Conservation (phyloP, 2,888 invertebrate genomes). For the Temnothorax ravouxi region DNA sequence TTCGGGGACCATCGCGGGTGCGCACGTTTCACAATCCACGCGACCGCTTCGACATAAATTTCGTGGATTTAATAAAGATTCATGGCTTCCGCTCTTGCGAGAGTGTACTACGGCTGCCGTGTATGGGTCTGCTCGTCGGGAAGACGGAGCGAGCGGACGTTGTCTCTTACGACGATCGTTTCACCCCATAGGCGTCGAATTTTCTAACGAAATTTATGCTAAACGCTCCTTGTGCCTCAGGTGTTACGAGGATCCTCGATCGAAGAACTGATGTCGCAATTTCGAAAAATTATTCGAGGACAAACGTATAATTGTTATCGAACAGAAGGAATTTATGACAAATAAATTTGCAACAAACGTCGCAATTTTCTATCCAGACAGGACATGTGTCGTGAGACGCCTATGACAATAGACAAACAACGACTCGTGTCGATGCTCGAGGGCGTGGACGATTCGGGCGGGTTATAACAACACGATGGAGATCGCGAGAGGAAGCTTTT, state of each 20-base stretch:
- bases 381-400: slow-evolving; percentile 48
- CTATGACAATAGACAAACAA: slow-evolving; percentile 56
- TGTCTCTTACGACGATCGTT: slow-evolving; percentile 42
- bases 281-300: background rate
- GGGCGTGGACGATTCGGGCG: slow-evolving; percentile 19
- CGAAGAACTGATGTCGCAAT: background rate
- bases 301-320: background rate
- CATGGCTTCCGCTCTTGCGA: slow-evolving; percentile 76
- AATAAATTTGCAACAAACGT: background rate
- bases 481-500: slow-evolving; percentile 65
- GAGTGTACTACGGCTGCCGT: slow-evolving; percentile 25
- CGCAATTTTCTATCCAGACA: background rate
- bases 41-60: slow-evolving; percentile 77
- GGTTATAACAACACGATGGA: background rate
- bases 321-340: background rate
- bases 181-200: slow-evolving; percentile 47
- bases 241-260: background rate
- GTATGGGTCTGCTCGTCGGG: slow-evolving; percentile 29
- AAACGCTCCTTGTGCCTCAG: background rate
- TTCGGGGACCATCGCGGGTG: slow-evolving; percentile 50
- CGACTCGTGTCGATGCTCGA: slow-evolving; percentile 62
- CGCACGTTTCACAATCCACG: slow-evolving; percentile 71
- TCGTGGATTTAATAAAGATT: slow-evolving; percentile 81
- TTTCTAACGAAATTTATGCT: slow-evolving; percentile 24
- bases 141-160: slow-evolving; percentile 53